Base-by-base conservation (phyloP, 2,113 vertebrate species). In the Calyptomena viridis region DNA sequence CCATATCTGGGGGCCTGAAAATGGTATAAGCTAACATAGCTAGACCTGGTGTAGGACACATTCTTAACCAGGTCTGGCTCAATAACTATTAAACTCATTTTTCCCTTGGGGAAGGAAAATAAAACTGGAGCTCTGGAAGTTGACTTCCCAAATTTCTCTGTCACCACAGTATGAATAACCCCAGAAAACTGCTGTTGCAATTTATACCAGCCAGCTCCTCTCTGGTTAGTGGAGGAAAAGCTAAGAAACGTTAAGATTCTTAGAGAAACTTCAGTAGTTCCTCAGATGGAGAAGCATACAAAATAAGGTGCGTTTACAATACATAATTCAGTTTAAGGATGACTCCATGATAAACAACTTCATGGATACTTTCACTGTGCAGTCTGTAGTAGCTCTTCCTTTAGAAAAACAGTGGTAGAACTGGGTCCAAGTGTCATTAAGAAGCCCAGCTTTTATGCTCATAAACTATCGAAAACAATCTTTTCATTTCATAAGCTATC, bases 331-430 rank as follows among this genome's bases (percentile, higher is more conserved):
- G 40, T 86, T 95, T 78, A 79, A 90, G 68, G 68, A 80, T 77
- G 72, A 83, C 22, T 89, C 78, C 46, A 79, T 73, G 50, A 90
- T 88, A 94, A 94, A 93, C 79, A 93, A 46, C 20, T 74, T 55
- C 30, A 52, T 77, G 68, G 52, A 81, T 71, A 71, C 33, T 78
- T 94, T 74, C 2, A 33, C 79, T 81, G 44, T 60, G 76, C 60
- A 37, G 15, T 85, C 33, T 59, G 75, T 33, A 67, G 56, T 47
- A 86, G 52, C 17, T 91, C 71, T 80, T 83, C 44, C 47, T 88
- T 84, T 88, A 72, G 85, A 93, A 92, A 84, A 53, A 62, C 24
- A 55, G 42, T 33, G 47, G 44, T 27, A 59, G 60, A 90, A 59
- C 30, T 77, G 59, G 20, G 17, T 77, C 89, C 87, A 94, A 94